Evolutionary conservation across 2,797 vertebrate genomes (phyloP).

Genomic region (Myotis myotis): DNA sequence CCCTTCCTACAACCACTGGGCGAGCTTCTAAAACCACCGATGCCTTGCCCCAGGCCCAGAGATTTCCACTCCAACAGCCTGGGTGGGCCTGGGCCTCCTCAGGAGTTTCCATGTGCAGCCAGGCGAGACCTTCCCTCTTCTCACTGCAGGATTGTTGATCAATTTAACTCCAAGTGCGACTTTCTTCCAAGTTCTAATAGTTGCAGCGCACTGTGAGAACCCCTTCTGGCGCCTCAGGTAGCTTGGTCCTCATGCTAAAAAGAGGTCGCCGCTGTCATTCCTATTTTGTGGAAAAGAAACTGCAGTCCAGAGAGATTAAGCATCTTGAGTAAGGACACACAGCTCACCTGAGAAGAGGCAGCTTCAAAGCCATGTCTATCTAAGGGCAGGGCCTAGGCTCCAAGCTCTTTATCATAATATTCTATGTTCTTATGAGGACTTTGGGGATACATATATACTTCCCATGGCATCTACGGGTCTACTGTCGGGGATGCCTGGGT

Average conservation of each 20-base stretch:
- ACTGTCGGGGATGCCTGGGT: rapidly evolving
- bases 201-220: no score
- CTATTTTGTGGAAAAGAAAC: not conserved
- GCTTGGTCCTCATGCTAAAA: not conserved
- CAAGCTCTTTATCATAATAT: rapidly evolving
- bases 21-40: not conserved
- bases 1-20: not conserved
- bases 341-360: rapidly evolving
- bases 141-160: not conserved
- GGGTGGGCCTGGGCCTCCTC: not conserved
- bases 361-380: not conserved
- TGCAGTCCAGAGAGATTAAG: not conserved
- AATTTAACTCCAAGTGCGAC: not conserved
- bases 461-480: not conserved
- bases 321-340: not conserved
- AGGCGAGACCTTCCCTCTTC: not conserved
- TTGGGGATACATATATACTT: not conserved
- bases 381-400: not conserved
- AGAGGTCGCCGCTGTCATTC: not conserved
- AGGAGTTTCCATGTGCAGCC: not conserved
- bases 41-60: rapidly evolving
- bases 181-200: not conserved
- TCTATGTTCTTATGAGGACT: not conserved
- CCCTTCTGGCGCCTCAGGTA: not conserved
- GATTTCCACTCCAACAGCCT: not conserved